phyloP scores from a whole-genome alignment of 2,888 invertebrate species.

The Aricia artaxerxes region DNA sequence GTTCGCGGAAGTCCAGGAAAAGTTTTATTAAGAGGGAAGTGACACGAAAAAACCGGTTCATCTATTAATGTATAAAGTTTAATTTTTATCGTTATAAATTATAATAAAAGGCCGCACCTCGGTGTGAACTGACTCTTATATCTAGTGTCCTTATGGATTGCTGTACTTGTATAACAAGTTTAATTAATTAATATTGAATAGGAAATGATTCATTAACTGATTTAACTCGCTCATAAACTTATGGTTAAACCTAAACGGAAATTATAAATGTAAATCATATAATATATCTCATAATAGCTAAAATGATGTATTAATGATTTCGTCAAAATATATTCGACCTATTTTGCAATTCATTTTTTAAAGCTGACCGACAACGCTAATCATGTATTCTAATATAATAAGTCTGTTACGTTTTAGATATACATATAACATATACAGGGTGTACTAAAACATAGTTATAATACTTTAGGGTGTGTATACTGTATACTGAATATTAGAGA shows the following conservation, averaged over 20 bases:
- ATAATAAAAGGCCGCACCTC: neutral
- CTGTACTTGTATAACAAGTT: slow-evolving; percentile 6
- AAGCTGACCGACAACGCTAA: too few relatives aligned
- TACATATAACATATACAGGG: too few relatives aligned
- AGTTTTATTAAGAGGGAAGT: too few relatives aligned
- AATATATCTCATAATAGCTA: neutral
- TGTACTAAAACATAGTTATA: too few relatives aligned
- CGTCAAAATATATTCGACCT: slow-evolving; percentile 10
- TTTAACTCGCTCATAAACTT: neutral
- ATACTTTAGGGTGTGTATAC: too few relatives aligned
- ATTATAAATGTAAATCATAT: slow-evolving; percentile 25
- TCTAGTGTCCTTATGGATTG: slow-evolving; percentile 15
- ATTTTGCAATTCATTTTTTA: neutral
- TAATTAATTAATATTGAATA: neutral
- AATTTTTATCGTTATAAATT: neutral
- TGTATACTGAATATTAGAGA: too few relatives aligned
- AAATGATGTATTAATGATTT: neutral
- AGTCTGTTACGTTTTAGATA: too few relatives aligned
- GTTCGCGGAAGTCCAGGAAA: too few relatives aligned
- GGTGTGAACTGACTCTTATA: neutral
- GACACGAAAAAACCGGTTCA: too few relatives aligned
- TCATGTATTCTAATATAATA: too few relatives aligned
- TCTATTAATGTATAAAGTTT: too few relatives aligned
- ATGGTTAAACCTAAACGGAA: slow-evolving; percentile 11
- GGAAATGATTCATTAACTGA: slow-evolving; percentile 12